Evolutionary conservation across 2,888 invertebrate species (phyloP).

Genomic region (Dolomedes plantarius): DNA sequence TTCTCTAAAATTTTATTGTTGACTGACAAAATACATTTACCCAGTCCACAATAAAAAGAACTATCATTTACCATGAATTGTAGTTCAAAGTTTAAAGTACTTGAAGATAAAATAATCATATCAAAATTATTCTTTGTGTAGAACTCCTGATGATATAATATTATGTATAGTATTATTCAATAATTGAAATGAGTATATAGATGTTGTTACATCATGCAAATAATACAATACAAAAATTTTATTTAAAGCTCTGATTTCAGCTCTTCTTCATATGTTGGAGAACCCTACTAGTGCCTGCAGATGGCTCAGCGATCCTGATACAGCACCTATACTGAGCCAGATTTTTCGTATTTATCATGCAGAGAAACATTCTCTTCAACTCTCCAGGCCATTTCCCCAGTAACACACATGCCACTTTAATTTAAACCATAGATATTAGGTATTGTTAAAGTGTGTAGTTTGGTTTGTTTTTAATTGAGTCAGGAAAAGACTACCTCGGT

Average conservation of each 20-base stretch:
- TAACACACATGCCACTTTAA: constrained; percentile 24
- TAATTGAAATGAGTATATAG: too few relatives aligned
- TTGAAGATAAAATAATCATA: too few relatives aligned
- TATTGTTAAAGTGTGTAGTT: constrained; percentile 20
- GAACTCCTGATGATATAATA: too few relatives aligned
- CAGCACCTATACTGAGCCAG: constrained; percentile 82
- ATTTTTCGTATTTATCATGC: constrained; percentile 83
- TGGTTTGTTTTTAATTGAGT: constrained; percentile 25
- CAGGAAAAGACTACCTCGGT: constrained; percentile 10
- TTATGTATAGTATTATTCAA: too few relatives aligned
- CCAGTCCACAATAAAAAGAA: too few relatives aligned
- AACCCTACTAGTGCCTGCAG: constrained; percentile 81
- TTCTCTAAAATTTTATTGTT: too few relatives aligned
- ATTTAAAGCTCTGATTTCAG: constrained; percentile 76
- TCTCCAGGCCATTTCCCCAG: constrained; percentile 70
- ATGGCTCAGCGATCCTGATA: constrained; percentile 84
- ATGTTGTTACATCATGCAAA: too few relatives aligned
- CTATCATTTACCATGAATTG: too few relatives aligned
- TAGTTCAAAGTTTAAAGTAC: too few relatives aligned
- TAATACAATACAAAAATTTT: too few relatives aligned
- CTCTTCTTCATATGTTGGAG: constrained; percentile 83
- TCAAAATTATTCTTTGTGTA: too few relatives aligned
- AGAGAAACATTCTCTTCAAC: constrained; percentile 80
- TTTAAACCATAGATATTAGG: constrained; percentile 34
- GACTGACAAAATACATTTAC: too few relatives aligned